Evolutionary conservation across 2,797 vertebrate genomes (phyloP).

Genomic region (Myioborus miniatus): DNA sequence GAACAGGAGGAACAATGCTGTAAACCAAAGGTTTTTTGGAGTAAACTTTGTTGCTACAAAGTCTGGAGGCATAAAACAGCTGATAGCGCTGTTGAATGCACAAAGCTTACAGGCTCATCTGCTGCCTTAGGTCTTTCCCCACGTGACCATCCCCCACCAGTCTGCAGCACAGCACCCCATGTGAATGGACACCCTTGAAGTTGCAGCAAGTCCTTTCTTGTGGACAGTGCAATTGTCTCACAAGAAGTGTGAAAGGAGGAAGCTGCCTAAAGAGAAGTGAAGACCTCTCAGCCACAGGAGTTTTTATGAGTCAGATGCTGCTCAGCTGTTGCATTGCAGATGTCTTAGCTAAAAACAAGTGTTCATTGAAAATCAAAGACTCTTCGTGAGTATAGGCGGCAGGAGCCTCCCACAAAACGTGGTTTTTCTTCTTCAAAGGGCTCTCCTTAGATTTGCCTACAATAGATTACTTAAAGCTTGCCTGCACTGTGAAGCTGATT

Average conservation of each 20-base stretch:
- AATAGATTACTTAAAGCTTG: constrained; percentile 14
- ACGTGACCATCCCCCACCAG: neutral
- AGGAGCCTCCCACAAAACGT: constrained; percentile 33
- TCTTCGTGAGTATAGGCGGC: neutral
- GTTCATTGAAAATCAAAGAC: constrained; percentile 14
- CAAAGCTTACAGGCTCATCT: neutral
- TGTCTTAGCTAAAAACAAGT: constrained; percentile 19
- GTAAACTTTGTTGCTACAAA: neutral
- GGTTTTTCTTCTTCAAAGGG: constrained; percentile 28
- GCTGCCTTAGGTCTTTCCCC: neutral
- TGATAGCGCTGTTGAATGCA: accelerated
- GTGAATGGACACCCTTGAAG: neutral
- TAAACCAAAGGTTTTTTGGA: neutral
- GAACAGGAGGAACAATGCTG: neutral
- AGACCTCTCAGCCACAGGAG: neutral
- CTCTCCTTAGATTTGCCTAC: constrained; percentile 21
- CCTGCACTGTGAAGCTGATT: neutral
- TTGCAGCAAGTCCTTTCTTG: neutral
- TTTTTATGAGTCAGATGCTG: neutral
- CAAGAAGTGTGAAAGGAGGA: neutral
- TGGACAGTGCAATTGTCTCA: neutral
- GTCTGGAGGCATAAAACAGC: neutral
- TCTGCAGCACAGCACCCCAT: neutral
- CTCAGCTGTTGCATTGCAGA: constrained; percentile 49
- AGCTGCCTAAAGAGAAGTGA: constrained; percentile 15